Evolutionary conservation across 1,140 invertebrate species (phyloP).

Genomic region (Lepidurus packardi): DNA sequence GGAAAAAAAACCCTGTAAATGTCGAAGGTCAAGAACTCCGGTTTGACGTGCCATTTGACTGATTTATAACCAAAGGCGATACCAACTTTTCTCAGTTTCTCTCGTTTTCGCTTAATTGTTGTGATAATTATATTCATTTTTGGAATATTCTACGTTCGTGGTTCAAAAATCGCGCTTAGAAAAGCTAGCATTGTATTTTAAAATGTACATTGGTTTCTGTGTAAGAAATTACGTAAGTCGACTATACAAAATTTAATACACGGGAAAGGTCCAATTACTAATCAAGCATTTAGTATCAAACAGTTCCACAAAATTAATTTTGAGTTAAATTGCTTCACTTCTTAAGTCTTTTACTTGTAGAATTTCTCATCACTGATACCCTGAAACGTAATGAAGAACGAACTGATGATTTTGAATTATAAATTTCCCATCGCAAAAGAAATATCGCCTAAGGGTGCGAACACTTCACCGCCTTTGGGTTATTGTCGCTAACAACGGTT

Average conservation of each 20-base stretch:
- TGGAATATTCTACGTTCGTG: not conserved
- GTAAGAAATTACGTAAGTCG: not conserved
- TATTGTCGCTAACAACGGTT: no score
- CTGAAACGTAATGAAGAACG: no score
- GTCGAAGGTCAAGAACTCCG: not conserved
- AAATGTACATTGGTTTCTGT: not conserved
- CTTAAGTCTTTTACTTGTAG: no score
- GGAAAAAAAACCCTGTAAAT: not conserved
- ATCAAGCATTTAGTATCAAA: no score
- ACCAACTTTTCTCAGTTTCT: not conserved
- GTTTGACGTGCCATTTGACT: slow-evolving; percentile 9
- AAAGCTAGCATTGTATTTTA: not conserved
- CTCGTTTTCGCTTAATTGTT: not conserved
- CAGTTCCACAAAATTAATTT: no score
- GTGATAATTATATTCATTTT: slow-evolving; percentile 4
- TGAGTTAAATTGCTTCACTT: no score
- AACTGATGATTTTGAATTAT: no score
- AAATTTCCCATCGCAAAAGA: no score
- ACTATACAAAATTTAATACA: not conserved
- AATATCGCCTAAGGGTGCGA: no score
- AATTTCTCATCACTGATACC: no score
- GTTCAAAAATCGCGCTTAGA: not conserved
- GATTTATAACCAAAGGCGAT: slow-evolving; percentile 13
- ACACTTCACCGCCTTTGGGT: no score
- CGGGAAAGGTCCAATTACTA: no score